Evolutionary conservation across 2,113 vertebrate genomes (phyloP), one percentile per base, ranked within the genome.

Genomic region (Smithornis capensis): DNA sequence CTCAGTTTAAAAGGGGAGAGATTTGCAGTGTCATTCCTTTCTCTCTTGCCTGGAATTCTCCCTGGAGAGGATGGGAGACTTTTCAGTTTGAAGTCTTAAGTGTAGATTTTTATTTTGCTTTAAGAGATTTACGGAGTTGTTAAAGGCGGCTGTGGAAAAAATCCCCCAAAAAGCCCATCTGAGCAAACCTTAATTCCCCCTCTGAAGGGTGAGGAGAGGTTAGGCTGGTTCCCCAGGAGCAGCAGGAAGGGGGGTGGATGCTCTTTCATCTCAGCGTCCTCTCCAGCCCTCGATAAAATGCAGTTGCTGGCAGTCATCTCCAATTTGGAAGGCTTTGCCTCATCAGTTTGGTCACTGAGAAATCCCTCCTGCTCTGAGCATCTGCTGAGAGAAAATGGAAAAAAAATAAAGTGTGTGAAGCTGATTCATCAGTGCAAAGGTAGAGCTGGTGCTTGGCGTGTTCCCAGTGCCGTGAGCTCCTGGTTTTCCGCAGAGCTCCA

Each of bases 331-430:
- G 35, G 49, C 40, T 89, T 57, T 33, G 47, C 10, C 35, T 59
- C 4, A 13, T 69, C 0, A 0, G 2, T n/a, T 38, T 1, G 37
- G 22, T 86, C 76, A 3, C 64, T 6, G 1, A 59, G 76, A 64
- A 78, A 71, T 47, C 45, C 19, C 31, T 85, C 23, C 38, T n/a
- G 67, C 83, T 52, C 70, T 14, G 49, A 90, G 80, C 47, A n/a
- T 53, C 91, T 70, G 83, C 83, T 14, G 29, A 9, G n/a, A 11
- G 4, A 47, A 90, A 79, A 65, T 0, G n/a, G 40, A 28, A 14
- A 11, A 5, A 10, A 6, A 1, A 40, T 14, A 8, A 6, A 1
- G 3, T 1, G 8, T 7, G 79, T 12, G 83, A 21, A 70, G 89
- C 89, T 59, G 91, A 27, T 53, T 40, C 4, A 12, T 63, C 22